These are phyloP conservation scores for Trichonephila clavipes DNA, from an alignment of 1,140 invertebrate genomes.

Conservation along the genomic window DNA sequence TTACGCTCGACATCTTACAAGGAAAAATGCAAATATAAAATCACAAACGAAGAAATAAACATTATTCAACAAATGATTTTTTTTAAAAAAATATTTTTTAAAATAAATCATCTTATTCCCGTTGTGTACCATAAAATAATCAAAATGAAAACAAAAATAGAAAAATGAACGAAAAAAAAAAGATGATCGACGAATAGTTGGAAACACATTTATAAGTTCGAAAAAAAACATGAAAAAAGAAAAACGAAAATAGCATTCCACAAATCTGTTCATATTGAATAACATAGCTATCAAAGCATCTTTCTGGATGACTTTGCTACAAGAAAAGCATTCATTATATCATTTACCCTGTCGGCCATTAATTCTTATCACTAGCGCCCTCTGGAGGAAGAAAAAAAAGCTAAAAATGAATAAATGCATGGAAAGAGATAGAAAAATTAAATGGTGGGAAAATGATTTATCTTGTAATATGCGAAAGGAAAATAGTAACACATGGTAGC, in stretches of 20 bases:
- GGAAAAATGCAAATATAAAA: constrained; percentile 27
- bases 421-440: constrained; percentile 42
- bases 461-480: constrained; percentile 50
- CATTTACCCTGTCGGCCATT: constrained; percentile 66
- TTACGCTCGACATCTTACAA: not conserved
- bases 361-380: constrained; percentile 37
- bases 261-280: constrained; percentile 60
- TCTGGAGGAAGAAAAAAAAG: constrained; percentile 42
- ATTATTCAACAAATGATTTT: constrained; percentile 47
- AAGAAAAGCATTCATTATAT: constrained; percentile 63
- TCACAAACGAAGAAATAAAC: constrained; percentile 32
- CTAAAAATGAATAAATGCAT: constrained; percentile 51
- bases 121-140: not conserved
- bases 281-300: constrained; percentile 65
- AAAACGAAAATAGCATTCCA: constrained; percentile 56
- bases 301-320: constrained; percentile 28
- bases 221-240: not conserved
- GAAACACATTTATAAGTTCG: constrained; percentile 12
- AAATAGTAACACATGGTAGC: constrained; percentile 68
- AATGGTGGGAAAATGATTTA: constrained; percentile 67
- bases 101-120: constrained; percentile 6
- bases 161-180: constrained; percentile 1
- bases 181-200: constrained; percentile 21
- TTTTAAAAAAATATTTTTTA: not conserved
- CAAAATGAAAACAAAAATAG: not conserved